Evolutionary conservation across 1,140 invertebrate genomes (phyloP), one percentile per base, ranked within the genome.

Genomic region (Drosophila pseudoananassae): DNA sequence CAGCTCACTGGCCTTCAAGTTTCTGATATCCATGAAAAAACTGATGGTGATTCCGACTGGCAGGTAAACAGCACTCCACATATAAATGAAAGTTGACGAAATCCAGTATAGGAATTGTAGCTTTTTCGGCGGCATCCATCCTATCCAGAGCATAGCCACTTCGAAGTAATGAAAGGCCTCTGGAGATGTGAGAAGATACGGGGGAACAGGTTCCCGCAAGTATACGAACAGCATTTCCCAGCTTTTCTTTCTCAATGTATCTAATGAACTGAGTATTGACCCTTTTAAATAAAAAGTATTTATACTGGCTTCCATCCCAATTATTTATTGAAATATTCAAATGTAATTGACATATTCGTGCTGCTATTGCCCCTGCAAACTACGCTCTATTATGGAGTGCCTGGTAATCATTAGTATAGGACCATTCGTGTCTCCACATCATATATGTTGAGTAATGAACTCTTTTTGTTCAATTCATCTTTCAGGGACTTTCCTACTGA

Each of bases 91-190:
- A 6, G 15, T 2, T 15, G 36, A 14, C 12, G 61, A 17, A 7
- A 58, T 33, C 1, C 15, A 1, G 8, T 52, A 50, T 2, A 57
- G 8, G 0, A 52, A 17, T 20, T 17, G 33, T 4, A 50, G 40
- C 0, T 33, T 9, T 2, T 7, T 9, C 0, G 15, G 33, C n/a
- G 73, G 4, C 29, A 55, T 4, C 69, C 69, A 82, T 9, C 79
- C 79, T 15, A 78, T 17, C 0, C n/a, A 36, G 3, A 14, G 53
- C 78, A 82, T 78, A 0, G 40, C 55, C 4, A 57, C 20, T 15
- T 65, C 45, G 17, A 77, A 47, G 10, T 70, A 82, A 9, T 46
- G 43, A 23, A 65, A 82, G 0, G 55, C 49, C 40, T 78, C 78
- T 0, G 33, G 45, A 2, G 69, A 78, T 6, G 31, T 14, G 17